Evolutionary conservation across 2,113 vertebrate genomes (phyloP).

Genomic region (Corythornis madagascariensis): DNA sequence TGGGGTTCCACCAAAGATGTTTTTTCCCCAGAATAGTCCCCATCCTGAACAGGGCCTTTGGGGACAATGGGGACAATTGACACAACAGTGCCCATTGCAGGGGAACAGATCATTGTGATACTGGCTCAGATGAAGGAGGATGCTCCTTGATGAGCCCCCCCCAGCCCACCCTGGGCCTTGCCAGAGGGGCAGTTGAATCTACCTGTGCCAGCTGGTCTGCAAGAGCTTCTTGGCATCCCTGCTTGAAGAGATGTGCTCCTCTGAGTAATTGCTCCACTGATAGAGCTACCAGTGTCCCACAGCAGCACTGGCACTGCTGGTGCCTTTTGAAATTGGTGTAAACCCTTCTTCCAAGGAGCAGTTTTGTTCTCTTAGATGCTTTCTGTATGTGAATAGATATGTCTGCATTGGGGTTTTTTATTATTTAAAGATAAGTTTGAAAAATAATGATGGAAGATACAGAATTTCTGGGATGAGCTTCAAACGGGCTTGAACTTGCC

Average conservation of each 20-base stretch:
- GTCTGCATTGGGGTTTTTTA: not conserved
- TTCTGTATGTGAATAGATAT: not conserved
- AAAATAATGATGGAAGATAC: not conserved
- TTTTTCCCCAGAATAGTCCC: not conserved
- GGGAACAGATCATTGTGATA: fast-evolving
- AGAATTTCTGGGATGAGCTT: not conserved
- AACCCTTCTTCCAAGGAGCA: not conserved
- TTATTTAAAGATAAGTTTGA: not conserved
- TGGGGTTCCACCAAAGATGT: not conserved
- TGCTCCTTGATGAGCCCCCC: fast-evolving
- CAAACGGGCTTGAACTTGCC: not conserved
- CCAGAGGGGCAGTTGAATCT: not conserved
- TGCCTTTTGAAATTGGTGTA: not conserved
- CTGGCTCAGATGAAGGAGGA: not conserved
- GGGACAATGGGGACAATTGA: too few species aligned
- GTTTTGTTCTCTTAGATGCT: not conserved
- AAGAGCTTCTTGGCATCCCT: not conserved
- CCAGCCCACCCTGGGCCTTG: not conserved
- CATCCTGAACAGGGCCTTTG: fast-evolving
- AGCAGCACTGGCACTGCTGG: not conserved
- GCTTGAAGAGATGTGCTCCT: not conserved
- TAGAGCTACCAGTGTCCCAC: not conserved
- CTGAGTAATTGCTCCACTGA: not conserved
- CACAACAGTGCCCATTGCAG: not conserved
- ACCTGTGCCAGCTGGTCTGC: not conserved